phyloP scores from a whole-genome alignment of 1,140 invertebrate species.

The Linepithema humile region DNA sequence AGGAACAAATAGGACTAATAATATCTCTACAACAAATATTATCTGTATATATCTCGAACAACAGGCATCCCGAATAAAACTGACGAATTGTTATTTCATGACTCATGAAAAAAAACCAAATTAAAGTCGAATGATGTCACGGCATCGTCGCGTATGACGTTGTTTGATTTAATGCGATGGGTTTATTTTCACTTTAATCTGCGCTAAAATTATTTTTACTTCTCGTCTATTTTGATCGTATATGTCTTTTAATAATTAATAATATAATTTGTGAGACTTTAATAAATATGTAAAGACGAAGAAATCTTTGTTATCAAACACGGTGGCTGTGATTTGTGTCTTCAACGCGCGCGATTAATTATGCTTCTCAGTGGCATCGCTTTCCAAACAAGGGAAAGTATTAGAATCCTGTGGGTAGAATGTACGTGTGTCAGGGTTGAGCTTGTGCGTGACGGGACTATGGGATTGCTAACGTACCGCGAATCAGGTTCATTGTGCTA shows the following conservation, averaged over 20 bases:
- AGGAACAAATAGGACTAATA: slow-evolving; percentile 35
- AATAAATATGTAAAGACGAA: neutral
- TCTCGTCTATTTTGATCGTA: neutral
- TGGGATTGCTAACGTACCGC: slow-evolving; percentile 46
- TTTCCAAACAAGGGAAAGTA: slow-evolving; percentile 72
- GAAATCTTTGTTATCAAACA: neutral
- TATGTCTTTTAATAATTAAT: slow-evolving; percentile 1
- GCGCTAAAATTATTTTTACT: neutral
- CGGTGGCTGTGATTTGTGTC: slow-evolving; percentile 12
- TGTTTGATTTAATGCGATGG: neutral
- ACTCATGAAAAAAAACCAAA: neutral
- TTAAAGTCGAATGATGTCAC: neutral
- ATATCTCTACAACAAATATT: slow-evolving; percentile 5
- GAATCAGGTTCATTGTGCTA: slow-evolving; percentile 65
- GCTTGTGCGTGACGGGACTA: slow-evolving; percentile 67
- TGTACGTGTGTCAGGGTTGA: slow-evolving; percentile 67
- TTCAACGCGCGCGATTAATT: neutral
- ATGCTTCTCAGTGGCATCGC: slow-evolving; percentile 62
- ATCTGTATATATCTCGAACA: neutral
- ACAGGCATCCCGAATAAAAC: neutral
- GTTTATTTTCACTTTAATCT: too few species aligned
- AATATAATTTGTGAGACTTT: neutral
- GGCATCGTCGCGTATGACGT: neutral
- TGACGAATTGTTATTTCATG: neutral
- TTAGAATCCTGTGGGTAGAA: slow-evolving; percentile 56